These are phyloP conservation scores for Hyperoplus immaculatus DNA, from an alignment of 2,797 vertebrate species.

Conservation along the genomic window DNA sequence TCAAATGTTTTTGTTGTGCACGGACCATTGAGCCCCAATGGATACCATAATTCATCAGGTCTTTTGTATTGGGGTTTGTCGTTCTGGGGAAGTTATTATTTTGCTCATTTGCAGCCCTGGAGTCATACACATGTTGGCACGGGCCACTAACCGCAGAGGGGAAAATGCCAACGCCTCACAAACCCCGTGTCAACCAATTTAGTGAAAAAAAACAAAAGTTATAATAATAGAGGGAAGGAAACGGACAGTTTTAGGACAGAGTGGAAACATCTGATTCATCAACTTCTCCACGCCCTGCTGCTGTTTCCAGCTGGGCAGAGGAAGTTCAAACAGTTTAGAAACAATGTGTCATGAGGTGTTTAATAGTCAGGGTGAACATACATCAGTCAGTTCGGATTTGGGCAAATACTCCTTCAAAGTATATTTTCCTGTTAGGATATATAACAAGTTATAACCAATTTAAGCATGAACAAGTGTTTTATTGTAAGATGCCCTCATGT, in stretches of 20 bases:
- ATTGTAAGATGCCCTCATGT: not conserved
- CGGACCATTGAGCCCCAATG: not conserved
- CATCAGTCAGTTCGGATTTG: not conserved
- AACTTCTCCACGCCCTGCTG: not conserved
- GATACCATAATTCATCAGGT: not conserved
- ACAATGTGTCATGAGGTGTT: not conserved
- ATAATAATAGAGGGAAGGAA: not conserved
- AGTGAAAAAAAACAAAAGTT: not conserved
- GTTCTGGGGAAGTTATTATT: not conserved
- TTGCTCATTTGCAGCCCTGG: not conserved
- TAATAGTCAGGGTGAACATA: not conserved
- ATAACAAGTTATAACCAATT: not conserved
- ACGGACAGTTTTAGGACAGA: not conserved
- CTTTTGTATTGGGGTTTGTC: not conserved
- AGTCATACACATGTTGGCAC: not conserved
- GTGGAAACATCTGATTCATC: not conserved
- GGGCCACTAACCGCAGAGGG: not conserved
- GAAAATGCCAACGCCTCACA: not conserved
- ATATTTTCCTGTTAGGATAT: not conserved
- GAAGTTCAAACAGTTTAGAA: not conserved
- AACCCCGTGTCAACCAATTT: conserved; percentile 4
- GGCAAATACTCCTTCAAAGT: not conserved
- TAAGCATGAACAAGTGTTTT: not conserved
- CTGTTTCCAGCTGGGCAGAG: not conserved
- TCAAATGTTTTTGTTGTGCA: not conserved